phyloP scores from a whole-genome alignment of 2,797 vertebrate genomes.

The Eulemur mongoz region DNA sequence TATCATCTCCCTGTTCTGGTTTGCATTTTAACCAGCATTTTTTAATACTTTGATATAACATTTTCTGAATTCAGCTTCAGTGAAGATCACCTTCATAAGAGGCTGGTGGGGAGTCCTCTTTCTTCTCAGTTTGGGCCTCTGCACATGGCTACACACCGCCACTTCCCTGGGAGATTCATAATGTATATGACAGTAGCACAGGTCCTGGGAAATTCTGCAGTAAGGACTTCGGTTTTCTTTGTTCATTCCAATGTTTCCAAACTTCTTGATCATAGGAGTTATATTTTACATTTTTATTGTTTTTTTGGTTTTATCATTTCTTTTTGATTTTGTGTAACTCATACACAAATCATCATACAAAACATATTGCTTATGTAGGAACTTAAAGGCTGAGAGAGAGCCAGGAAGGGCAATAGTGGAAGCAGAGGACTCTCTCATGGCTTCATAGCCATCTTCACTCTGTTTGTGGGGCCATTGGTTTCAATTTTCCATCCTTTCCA shows the following conservation, averaged over 20 bases:
- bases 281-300: not conserved
- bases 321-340: not conserved
- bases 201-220: not conserved
- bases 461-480: not conserved
- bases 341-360: not conserved
- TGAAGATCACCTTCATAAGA: not conserved
- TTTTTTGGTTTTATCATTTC: not conserved
- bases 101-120: too few relatives aligned
- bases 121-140: not conserved
- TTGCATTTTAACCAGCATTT: not conserved
- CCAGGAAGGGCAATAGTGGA: not conserved
- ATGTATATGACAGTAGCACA: not conserved
- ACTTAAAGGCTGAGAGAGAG: not conserved
- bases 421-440: not conserved
- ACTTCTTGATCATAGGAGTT: not conserved
- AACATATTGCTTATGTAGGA: not conserved
- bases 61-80: not conserved
- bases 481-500: not conserved
- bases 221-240: not conserved
- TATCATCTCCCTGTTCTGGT: not conserved
- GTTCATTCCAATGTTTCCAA: not conserved
- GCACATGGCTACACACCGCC: rapidly evolving
- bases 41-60: not conserved
- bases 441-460: not conserved
- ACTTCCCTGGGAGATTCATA: not conserved